Base-by-base conservation (phyloP, 2,113 vertebrate genomes). In the Menura novaehollandiae region DNA sequence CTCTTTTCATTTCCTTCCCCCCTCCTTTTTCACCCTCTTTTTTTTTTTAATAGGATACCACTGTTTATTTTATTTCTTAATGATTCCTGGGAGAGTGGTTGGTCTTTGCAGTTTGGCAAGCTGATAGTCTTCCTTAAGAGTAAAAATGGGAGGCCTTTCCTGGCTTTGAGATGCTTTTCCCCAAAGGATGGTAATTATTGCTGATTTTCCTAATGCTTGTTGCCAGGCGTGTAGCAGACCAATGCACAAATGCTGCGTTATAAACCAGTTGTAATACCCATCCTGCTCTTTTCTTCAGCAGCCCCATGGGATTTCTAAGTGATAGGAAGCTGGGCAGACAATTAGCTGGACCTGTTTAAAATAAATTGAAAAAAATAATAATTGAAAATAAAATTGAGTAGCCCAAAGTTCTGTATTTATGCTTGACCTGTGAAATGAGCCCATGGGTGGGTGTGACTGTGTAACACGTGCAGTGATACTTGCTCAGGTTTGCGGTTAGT, bases 401-500 rank as follows among this genome's bases (percentile, higher is more conserved):
- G 39, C 35, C 14, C 17, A 6, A n/a, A 44, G 9, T 67, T 86
- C 27, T 41, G 1, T 78, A 18, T 85, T 78, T 88, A 4, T 51
- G 33, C 33, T 59, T 88, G 43, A 33, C 18, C 19, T 80, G 35
- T 76, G 85, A 78, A 71, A 60, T 20, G 43, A 67, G 62, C 39
- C 47, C 12, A 1, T 18, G 63, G 21, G 15, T 46, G 74, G n/a
- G 49, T 62, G 52, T 69, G 82, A 43, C 63, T 20, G n/a, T 27
- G 0, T 20, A 71, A 56, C 32, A 27, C 1, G 0, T 37, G 37
- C 41, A 32, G 9, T 41, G 53, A 30, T 10, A 32, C 13, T 79
- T 66, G 37, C 43, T 81, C 22, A 53, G 23, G 39, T 85, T 75
- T 91, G 58, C 23, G 51, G 59, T 71, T 49, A 73, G 13, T 83